These are phyloP conservation scores for Vulpes vulpes DNA, from an alignment of 2,113 vertebrate species.

Conservation along the genomic window DNA sequence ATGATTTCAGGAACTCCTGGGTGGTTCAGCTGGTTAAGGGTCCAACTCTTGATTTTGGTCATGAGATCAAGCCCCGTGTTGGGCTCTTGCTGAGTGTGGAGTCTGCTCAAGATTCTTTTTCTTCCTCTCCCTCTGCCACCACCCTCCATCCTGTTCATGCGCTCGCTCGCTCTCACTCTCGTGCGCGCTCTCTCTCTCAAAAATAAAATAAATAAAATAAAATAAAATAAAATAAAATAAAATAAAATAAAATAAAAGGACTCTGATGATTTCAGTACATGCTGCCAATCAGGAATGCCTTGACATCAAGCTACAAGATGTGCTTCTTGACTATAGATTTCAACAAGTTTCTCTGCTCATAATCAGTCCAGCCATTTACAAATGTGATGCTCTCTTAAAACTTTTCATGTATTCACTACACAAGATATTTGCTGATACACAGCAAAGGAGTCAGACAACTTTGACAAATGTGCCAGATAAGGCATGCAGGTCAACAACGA, in stretches of 20 bases:
- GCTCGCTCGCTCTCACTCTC: neutral
- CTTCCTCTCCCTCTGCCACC: neutral
- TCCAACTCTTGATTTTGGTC: neutral
- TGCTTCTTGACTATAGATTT: neutral
- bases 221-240: too few relatives aligned
- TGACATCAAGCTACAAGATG: neutral
- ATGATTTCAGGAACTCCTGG: neutral
- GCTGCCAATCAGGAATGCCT: neutral
- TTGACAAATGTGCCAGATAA: neutral
- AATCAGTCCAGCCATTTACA: neutral
- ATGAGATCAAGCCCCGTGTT: neutral
- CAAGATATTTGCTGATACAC: neutral
- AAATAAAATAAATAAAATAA: too few relatives aligned
- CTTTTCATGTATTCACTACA: neutral
- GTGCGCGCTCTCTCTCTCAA: too few relatives aligned
- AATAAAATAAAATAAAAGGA: neutral
- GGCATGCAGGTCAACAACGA: neutral
- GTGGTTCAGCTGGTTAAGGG: neutral
- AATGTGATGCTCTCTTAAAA: neutral
- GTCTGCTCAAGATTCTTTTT: neutral
- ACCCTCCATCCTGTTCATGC: too few relatives aligned
- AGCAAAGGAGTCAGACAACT: neutral
- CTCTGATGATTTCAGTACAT: neutral
- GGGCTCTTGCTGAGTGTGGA: neutral
- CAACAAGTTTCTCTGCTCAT: neutral